Conservation (phyloP, 2,113 vertebrate genomes). For the Callospermophilus lateralis region DNA sequence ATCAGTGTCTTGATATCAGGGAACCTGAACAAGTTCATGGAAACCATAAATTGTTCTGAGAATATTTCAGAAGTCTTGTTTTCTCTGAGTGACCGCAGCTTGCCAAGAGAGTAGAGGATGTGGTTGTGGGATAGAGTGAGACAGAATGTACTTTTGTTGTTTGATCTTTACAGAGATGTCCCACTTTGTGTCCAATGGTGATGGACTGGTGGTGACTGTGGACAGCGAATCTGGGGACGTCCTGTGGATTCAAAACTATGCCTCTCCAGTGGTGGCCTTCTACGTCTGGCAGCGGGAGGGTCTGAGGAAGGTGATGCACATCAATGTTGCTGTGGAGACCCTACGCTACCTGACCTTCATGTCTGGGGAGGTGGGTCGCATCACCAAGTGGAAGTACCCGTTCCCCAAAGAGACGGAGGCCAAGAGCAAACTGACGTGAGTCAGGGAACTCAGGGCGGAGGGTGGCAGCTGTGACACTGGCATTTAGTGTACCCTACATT, state of each 20-base stretch:
- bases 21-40: not conserved
- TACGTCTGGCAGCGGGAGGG: conserved; percentile 98
- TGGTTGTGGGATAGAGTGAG: not conserved
- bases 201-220: conserved; percentile 98
- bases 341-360: conserved; percentile 98
- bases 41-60: not conserved
- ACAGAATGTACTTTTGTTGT: fast-evolving
- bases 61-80: conserved; percentile 4
- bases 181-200: conserved; percentile 98
- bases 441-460: not conserved
- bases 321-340: conserved; percentile 97
- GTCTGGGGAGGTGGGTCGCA: conserved; percentile 97
- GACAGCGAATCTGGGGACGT: conserved; percentile 97
- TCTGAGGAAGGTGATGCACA: conserved; percentile 95
- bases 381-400: conserved; percentile 99
- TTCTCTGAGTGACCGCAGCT: not conserved
- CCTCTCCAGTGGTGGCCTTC: conserved; percentile 97
- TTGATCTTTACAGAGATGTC: conserved; percentile 92
- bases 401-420: conserved; percentile 97
- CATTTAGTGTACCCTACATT: fast-evolving
- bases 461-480: not conserved
- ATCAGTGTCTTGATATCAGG: not conserved
- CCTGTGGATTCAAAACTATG: conserved; percentile 98
- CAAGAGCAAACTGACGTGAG: conserved; percentile 97
- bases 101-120: conserved; percentile 2